Conservation (phyloP, 2,797 vertebrate species). For the Apodemus agrarius region DNA sequence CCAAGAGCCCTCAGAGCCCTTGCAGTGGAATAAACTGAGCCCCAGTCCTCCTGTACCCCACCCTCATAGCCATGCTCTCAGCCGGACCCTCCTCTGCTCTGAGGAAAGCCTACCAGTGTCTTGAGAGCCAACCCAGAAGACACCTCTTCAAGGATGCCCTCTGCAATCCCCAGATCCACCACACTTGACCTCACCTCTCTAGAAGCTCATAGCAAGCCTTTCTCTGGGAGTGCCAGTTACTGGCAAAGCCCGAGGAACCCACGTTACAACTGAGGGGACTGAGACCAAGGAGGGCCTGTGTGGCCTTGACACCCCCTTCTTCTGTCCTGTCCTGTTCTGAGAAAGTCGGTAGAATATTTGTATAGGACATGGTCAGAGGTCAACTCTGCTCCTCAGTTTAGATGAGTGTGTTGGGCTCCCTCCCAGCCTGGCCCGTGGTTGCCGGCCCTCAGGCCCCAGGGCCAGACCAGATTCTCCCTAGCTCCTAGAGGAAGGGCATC, state of each 20-base stretch:
- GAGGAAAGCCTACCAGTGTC: neutral
- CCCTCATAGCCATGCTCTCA: neutral
- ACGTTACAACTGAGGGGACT: constrained; percentile 5
- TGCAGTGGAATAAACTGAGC: neutral
- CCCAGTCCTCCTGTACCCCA: neutral
- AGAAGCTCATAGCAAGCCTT: neutral
- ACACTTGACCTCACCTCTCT: neutral
- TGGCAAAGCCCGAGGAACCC: neutral
- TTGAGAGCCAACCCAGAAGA: neutral
- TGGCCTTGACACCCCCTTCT: neutral
- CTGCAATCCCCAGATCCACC: too few species aligned
- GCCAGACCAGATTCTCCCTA: constrained; percentile 41
- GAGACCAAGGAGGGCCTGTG: constrained; percentile 45
- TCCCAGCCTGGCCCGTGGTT: neutral
- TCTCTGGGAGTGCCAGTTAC: neutral
- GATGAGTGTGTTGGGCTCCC: neutral
- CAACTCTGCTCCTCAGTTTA: neutral
- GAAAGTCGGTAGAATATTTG: neutral
- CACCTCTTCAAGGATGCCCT: neutral
- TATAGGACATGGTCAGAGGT: neutral
- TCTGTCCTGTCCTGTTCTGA: neutral
- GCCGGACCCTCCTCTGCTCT: neutral
- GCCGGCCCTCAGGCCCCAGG: neutral
- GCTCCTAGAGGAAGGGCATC: neutral
- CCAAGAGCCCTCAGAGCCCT: neutral